phyloP scores from a whole-genome alignment of 2,113 vertebrate genomes.

The Eonycteris spelaea region DNA sequence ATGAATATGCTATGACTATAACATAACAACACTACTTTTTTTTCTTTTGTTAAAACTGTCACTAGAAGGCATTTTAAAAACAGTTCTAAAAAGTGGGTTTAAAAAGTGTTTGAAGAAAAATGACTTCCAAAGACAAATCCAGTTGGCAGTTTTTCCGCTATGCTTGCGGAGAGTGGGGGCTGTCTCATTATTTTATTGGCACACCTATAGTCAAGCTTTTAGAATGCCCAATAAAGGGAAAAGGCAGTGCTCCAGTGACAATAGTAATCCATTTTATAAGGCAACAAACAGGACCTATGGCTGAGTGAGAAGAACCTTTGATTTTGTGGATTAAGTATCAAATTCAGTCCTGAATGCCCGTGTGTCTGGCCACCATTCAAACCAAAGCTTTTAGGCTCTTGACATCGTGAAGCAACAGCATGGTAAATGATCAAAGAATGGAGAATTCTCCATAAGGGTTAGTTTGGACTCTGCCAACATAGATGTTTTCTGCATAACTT shows the following conservation, averaged over 20 bases:
- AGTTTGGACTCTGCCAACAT: not conserved
- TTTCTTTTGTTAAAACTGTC: conserved; percentile 42
- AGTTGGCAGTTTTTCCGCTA: conserved; percentile 31
- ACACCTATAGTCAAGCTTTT: conserved; percentile 27
- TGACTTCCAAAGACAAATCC: conserved; percentile 49
- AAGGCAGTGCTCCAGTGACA: conserved; percentile 4
- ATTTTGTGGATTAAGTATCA: conserved; percentile 68
- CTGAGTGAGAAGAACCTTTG: conserved; percentile 58
- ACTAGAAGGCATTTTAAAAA: conserved; percentile 47
- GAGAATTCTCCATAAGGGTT: conserved; percentile 9
- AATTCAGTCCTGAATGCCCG: conserved; percentile 31
- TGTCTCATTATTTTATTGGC: conserved; percentile 50
- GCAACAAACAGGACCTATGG: conserved; percentile 32
- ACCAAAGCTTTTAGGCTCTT: conserved; percentile 61
- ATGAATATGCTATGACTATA: conserved; percentile 8
- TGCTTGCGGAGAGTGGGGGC: not conserved
- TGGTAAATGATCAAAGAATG: conserved; percentile 56
- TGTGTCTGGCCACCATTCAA: conserved; percentile 59
- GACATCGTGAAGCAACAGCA: conserved; percentile 39
- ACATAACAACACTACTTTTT: not conserved
- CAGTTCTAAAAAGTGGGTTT: conserved; percentile 42
- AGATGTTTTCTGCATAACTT: not conserved
- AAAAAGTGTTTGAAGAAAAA: conserved; percentile 54
- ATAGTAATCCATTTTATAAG: conserved; percentile 43
- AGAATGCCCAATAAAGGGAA: conserved; percentile 49